Base-by-base conservation (phyloP, 1,140 invertebrate genomes). In the Steinernema feltiae region DNA sequence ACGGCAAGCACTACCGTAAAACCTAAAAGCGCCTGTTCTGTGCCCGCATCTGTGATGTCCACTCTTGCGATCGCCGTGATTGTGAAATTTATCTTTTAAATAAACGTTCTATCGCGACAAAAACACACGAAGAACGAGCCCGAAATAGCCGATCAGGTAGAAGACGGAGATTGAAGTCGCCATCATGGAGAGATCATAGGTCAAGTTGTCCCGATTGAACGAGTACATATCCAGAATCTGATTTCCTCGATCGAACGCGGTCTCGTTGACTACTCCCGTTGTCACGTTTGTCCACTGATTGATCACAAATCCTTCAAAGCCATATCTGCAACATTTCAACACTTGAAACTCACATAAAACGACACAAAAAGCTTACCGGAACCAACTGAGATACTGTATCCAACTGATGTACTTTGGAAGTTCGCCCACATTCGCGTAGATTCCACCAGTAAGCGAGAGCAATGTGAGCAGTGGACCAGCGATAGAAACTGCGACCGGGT, bases 311-410 rank as follows among this genome's bases (percentile, higher is more conserved):
- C 81, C 83, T 73, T 85, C 84, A 53, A 85, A 85, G 7, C 85
- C 84, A 32, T 83, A 84, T 73, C 81, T 83, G 70, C 46, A 82
- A 48, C 3, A 63, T 71, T 15, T 29, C 29, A 21, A 69, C n/a
- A n/a, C n/a, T 1, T 30, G 18, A 77, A 7, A 12, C 30, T 15
- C 2, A 3, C 15, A 27, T 1, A 48, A 82, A 21, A 32, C 2
- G 21, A 21, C 12, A 15, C 3, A 30, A 24, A 24, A 18, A 0
- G 2, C 32, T 18, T 80, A 84, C 74, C 84, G 76, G 72, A 86
- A 85, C 84, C 85, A 86, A 32, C 74, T 78, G 15, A 83, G 69
- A 29, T 85, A 86, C 71, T 84, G 83, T 0, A 82, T 70, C 84
- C 82, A 85, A n/a, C 78, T 75, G 48, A 86, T 82, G 32, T 74